A percentile compares a stretch with the other conserved stretches of the same genome.
Conservation (phyloP, 2,113 vertebrate genomes). For the Grantiella picta region DNA sequence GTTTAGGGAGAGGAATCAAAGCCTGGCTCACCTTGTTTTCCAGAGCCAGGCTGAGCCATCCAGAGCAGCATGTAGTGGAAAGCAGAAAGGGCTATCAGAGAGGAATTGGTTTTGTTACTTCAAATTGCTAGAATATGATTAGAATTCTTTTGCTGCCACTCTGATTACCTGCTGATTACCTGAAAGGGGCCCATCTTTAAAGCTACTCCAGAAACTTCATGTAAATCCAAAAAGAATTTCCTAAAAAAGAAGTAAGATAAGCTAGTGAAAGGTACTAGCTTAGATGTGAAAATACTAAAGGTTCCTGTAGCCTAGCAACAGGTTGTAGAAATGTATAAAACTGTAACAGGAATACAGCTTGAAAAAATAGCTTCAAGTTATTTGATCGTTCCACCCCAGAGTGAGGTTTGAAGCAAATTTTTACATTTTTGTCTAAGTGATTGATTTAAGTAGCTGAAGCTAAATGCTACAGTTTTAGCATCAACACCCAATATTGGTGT, state of each 20-base stretch:
- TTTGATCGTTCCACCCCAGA: neutral
- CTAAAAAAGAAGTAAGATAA: slow-evolving; percentile 5
- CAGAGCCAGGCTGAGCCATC: neutral
- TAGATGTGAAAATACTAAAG: neutral
- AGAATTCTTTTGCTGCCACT: neutral
- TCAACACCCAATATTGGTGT: neutral
- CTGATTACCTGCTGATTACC: neutral
- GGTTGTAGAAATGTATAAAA: slow-evolving; percentile 34
- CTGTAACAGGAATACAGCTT: slow-evolving; percentile 4
- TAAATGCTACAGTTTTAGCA: neutral
- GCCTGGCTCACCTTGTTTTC: neutral
- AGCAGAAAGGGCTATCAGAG: neutral
- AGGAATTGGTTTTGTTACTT: neutral
- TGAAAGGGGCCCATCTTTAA: neutral
- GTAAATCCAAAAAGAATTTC: slow-evolving; percentile 26
- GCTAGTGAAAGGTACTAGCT: neutral
- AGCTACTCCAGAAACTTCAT: slow-evolving; percentile 22
- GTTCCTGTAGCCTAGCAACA: slow-evolving; percentile 66
- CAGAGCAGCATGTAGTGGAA: neutral
- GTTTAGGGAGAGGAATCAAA: neutral
- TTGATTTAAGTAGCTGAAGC: neutral
- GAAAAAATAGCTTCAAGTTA: slow-evolving; percentile 14
- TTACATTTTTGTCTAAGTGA: neutral
- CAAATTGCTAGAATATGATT: neutral
- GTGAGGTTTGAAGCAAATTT: neutral